Base-by-base conservation (phyloP, 2,888 invertebrate genomes). In the Mythimna lalbum region DNA sequence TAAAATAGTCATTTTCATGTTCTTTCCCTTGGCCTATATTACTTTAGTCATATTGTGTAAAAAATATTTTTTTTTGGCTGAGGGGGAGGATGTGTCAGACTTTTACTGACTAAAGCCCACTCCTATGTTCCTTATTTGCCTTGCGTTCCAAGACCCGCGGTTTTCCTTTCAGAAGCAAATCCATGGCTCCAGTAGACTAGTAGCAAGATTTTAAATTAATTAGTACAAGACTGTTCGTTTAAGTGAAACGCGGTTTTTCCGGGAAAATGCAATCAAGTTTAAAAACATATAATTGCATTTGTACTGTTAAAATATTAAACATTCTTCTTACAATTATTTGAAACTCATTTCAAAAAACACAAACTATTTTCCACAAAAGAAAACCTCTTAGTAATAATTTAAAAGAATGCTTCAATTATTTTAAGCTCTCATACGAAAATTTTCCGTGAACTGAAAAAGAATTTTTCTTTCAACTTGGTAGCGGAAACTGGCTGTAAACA, bases 351-450 rank as follows among this genome's bases (percentile, higher is more conserved):
- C 1, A 33, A 55, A 61, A 31, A 50, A 14, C 21, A 19, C 57
- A 21, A 27, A 7, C 5, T 12, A 14, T 31, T 59, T 55, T 17
- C 0, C 7, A 0, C 2, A 53, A 53, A 62, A 9, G 14, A 73
- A 62, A 65, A n/a, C 1, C n/a, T 50, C 17, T 19, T 10, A 36
- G 1, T 21, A 21, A 17, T 56, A 56, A 19, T 36, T 70, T 47
- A 6, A 65, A 75, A 74, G 43, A 62, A 59, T 27, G 17, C 27
- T 19, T n/a, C 23, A n/a, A 65, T 62, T 49, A 63, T 56, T 80
- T 75, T 19, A 31, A 36, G 52, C 9, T 31, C 23, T n/a, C 43
- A 47, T 31, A 33, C 57, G 36, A 57, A 33, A 14, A 4, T 33
- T 53, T 59, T 81, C 43, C 43, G 5, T 43, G 7, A 59, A 39